These are phyloP conservation scores for Microctonus hyperodae DNA, from an alignment of 2,888 invertebrate species.

Conservation along the genomic window DNA sequence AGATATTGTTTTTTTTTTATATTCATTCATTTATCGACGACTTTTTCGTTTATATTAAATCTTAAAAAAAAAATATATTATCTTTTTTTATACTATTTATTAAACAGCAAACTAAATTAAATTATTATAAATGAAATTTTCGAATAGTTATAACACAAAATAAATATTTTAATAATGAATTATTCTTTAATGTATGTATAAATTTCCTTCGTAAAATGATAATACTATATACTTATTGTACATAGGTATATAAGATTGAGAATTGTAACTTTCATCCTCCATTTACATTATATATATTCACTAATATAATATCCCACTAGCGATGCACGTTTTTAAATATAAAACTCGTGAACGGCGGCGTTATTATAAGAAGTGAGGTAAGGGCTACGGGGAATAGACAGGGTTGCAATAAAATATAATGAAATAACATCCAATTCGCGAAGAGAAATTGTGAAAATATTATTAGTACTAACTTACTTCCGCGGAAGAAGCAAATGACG, in stretches of 20 bases:
- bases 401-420: conserved; percentile 44
- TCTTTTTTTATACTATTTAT: not conserved
- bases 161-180: conserved; percentile 63
- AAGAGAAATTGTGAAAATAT: conserved; percentile 62
- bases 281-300: too few species aligned
- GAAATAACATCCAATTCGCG: conserved; percentile 47
- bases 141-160: conserved; percentile 56
- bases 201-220: conserved; percentile 53
- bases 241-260: conserved; percentile 32
- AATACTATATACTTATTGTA: conserved; percentile 19
- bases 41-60: not conserved
- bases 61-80: not conserved
- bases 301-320: conserved; percentile 11
- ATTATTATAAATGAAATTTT: conserved; percentile 22
- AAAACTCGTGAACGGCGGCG: not conserved
- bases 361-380: not conserved
- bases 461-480: conserved; percentile 63
- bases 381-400: not conserved
- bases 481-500: not conserved
- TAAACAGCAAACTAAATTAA: not conserved
- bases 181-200: conserved; percentile 46
- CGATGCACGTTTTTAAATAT: conserved; percentile 9
- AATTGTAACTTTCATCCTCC: conserved; percentile 51
- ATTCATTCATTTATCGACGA: not conserved
- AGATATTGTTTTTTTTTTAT: not conserved